Percentiles rank a stretch among this genome's conserved stretches.
phyloP scores from a whole-genome alignment of 2,797 vertebrate genomes.

The Gambusia yucatana region DNA sequence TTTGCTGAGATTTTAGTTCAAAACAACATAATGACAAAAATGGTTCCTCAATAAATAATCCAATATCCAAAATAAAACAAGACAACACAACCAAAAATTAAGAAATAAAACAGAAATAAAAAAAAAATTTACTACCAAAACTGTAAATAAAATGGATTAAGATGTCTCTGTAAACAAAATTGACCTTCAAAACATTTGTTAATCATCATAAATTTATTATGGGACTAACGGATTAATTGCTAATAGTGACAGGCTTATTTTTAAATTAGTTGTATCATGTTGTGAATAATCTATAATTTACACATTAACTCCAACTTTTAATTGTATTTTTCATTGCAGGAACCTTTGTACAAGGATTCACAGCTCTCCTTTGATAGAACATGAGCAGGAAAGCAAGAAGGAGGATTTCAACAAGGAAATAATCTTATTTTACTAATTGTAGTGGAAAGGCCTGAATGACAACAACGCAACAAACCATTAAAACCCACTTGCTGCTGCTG shows the following conservation, averaged over 20 bases:
- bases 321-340: conserved; percentile 37
- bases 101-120: too few relatives aligned
- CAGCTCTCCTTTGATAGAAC: conserved; percentile 38
- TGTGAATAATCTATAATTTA: neutral
- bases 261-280: neutral
- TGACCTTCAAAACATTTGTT: too few relatives aligned
- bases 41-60: too few relatives aligned
- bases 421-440: neutral
- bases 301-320: neutral
- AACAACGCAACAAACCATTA: neutral
- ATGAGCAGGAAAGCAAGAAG: conserved; percentile 15
- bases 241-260: neutral
- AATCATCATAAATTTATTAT: too few relatives aligned
- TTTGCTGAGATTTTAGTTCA: too few relatives aligned
- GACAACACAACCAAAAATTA: too few relatives aligned
- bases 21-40: too few relatives aligned
- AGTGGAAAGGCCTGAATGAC: neutral
- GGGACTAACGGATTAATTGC: too few relatives aligned
- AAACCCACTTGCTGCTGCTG: neutral
- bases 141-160: too few relatives aligned
- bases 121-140: too few relatives aligned
- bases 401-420: neutral
- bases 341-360: conserved; percentile 56
- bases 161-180: too few relatives aligned
- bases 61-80: too few relatives aligned